Percentiles rank a stretch among this genome's conserved stretches.
phyloP scores from a whole-genome alignment of 2,797 vertebrate species.

The Emys orbicularis region DNA sequence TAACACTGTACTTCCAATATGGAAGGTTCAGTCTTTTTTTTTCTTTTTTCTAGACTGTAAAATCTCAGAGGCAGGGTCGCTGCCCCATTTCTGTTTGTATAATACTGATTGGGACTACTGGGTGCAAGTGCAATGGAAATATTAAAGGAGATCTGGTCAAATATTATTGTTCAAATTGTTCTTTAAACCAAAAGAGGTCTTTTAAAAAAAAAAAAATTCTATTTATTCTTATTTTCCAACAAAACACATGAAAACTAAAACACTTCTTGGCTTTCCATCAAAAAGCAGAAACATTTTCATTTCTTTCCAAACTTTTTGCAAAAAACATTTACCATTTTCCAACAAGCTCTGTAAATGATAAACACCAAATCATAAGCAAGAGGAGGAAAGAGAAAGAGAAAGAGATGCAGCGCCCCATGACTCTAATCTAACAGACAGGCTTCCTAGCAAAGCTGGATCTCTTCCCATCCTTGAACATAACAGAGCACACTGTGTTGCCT shows the following conservation, averaged over 20 bases:
- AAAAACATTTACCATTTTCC: not conserved
- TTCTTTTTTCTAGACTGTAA: not conserved
- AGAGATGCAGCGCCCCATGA: not conserved
- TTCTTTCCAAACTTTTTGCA: not conserved
- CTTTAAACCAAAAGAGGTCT: not conserved
- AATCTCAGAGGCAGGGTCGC: not conserved
- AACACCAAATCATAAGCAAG: not conserved
- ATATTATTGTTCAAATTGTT: not conserved
- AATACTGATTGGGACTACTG: not conserved
- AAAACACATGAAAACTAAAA: not conserved
- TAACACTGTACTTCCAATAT: not conserved
- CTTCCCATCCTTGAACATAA: not conserved
- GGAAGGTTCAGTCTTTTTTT: not conserved
- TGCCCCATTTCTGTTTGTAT: not conserved
- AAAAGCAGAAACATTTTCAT: not conserved
- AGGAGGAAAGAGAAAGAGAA: not conserved
- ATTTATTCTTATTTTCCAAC: not conserved
- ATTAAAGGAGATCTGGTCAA: too few relatives aligned
- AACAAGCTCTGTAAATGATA: not conserved
- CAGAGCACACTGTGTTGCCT: not conserved
- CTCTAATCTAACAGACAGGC: not conserved
- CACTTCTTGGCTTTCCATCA: not conserved
- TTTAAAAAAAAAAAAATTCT: not conserved
- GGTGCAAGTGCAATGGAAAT: too few relatives aligned
- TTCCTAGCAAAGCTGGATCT: not conserved